Evolutionary conservation across 2,113 vertebrate genomes (phyloP).

Genomic region (Mesocricetus auratus): DNA sequence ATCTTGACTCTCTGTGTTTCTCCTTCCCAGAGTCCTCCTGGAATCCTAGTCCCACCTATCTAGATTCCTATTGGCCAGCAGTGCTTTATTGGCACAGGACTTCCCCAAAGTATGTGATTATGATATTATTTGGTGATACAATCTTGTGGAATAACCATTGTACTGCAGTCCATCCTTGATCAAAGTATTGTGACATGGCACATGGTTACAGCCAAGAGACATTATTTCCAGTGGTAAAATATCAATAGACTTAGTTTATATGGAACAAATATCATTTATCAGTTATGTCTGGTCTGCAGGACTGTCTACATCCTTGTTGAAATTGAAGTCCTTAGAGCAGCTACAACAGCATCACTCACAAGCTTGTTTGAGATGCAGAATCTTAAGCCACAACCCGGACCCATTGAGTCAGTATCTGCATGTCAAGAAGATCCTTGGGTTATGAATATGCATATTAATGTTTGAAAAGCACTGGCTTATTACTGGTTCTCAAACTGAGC

Average conservation of each 20-base stretch:
- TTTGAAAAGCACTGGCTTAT: not conserved
- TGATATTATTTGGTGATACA: not conserved
- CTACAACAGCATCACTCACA: not conserved
- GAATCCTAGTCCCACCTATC: no score
- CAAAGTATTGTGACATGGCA: not conserved
- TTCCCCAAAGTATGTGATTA: no score
- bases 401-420: not conserved
- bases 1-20: no score
- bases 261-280: not conserved
- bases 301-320: not conserved
- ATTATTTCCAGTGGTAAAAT: constrained; percentile 2
- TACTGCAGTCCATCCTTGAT: not conserved
- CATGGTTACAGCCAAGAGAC: not conserved
- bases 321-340: not conserved
- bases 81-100: no score
- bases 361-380: not conserved
- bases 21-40: no score
- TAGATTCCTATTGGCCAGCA: no score
- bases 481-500: not conserved
- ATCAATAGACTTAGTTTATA: not conserved
- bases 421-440: not conserved
- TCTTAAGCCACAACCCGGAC: not conserved
- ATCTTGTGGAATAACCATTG: not conserved
- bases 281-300: not conserved
- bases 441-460: not conserved